Evolutionary conservation across 2,113 vertebrate genomes (phyloP).

Genomic region (Hypocryptadius cinnamomeus): DNA sequence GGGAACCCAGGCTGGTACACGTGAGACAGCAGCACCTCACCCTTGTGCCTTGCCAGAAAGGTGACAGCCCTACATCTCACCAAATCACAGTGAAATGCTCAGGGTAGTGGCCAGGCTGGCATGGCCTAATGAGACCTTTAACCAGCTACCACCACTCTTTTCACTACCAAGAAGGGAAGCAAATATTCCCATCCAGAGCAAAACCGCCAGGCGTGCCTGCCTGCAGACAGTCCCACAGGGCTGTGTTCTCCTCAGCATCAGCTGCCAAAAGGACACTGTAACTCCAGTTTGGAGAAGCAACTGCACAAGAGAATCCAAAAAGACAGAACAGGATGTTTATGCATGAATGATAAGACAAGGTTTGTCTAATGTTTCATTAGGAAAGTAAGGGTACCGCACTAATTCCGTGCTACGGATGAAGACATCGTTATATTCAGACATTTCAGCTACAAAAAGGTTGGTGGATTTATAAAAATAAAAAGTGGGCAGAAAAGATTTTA

Average conservation of each 20-base stretch:
- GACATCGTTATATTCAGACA: fast-evolving
- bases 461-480: neutral
- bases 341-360: neutral
- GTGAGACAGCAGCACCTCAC: neutral
- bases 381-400: neutral
- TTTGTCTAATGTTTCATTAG: neutral
- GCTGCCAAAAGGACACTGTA: neutral
- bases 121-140: neutral
- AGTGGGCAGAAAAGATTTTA: neutral
- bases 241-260: neutral
- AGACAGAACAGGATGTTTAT: neutral
- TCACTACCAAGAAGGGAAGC: neutral
- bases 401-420: neutral
- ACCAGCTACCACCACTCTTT: neutral
- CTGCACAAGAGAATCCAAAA: neutral
- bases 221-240: neutral
- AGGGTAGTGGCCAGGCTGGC: neutral
- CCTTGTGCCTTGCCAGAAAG: neutral
- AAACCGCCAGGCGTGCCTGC: neutral
- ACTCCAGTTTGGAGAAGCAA: neutral
- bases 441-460: neutral
- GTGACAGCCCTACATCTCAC: neutral
- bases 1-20: neutral
- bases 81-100: neutral
- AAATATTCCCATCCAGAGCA: neutral